Base-by-base conservation (phyloP, 2,113 vertebrate species). In the Dolichotis patagonum region DNA sequence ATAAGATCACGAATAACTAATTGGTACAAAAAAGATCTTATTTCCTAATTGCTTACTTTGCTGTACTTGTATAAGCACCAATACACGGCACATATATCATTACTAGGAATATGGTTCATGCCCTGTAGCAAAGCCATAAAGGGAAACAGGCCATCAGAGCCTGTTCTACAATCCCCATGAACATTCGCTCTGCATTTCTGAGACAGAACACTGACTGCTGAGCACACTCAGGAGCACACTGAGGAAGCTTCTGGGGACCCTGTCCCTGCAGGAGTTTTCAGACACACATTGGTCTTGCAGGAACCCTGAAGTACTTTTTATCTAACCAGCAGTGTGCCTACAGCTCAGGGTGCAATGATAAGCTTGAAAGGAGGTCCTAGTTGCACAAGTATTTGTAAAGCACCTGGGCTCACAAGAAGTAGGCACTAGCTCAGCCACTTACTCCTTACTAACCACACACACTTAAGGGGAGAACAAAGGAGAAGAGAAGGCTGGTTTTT, bases 1-100 rank as follows among this genome's bases (percentile, higher is more conserved):
- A 86, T 73, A 95, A 89, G 62, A 97, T 67, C 60, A 91, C 75
- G 38, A 73, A 85, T 85, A 96, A 80, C 17, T 81, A 90, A 69
- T 86, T 38, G 3, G 63, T 30, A 43, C 90, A 71, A 85, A 62
- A 71, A 41, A 54, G 84, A 73, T 6, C 56, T 65, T 62, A 87
- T 84, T 83, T 94, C 35, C 75, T 93, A 80, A 91, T 60, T 30
- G 63, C 28, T 89, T 52, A 5, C 43, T 90, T 78, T 93, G 93
- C 35, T 86, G 94, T 92, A 60, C 69, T 77, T 92, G 71, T 77
- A 43, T 88, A 88, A 95, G 52, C 10, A 67, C 62, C 69, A 87
- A 26, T 5, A 88, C 1, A 22, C 41, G 46, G 26, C 12, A 80
- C 1, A 16, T 1, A 0, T 7, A 35, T 30, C 43, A 58, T 32